A percentile compares a stretch with the other conserved stretches of the same genome.
These are phyloP conservation scores for Sardina pilchardus DNA, from an alignment of 2,113 vertebrate species.

Conservation along the genomic window DNA sequence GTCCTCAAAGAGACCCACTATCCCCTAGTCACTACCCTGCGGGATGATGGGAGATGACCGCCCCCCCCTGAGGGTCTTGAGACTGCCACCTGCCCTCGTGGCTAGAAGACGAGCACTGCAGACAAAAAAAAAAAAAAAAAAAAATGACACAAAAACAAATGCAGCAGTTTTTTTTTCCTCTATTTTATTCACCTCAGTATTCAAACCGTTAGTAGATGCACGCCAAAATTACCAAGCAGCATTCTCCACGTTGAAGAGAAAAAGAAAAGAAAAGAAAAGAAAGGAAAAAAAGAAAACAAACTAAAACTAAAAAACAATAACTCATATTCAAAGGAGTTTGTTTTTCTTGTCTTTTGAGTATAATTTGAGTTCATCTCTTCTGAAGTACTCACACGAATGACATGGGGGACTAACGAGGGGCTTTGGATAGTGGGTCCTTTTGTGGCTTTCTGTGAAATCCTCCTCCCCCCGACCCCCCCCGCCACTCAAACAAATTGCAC, in stretches of 20 bases:
- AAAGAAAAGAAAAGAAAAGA: conserved; percentile 56
- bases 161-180: conserved; percentile 70
- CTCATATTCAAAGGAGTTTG: conserved; percentile 39
- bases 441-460: conserved; percentile 91
- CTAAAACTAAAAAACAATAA: not conserved
- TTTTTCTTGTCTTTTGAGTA: conserved; percentile 26
- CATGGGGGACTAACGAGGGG: conserved; percentile 44
- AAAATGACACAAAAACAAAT: conserved; percentile 21
- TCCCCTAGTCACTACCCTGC: conserved; percentile 92
- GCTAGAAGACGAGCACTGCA: conserved; percentile 89
- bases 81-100: conserved; percentile 91
- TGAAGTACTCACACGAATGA: conserved; percentile 26
- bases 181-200: conserved; percentile 74
- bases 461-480: conserved; percentile 49
- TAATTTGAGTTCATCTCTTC: conserved; percentile 37
- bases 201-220: conserved; percentile 77
- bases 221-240: conserved; percentile 71
- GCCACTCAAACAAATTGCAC: conserved; percentile 45
- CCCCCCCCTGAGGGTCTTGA: conserved; percentile 85
- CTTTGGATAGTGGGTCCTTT: conserved; percentile 99
- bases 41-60: conserved; percentile 95
- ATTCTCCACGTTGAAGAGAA: conserved; percentile 50
- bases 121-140: conserved; percentile 42
- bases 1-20: conserved; percentile 99
- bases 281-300: conserved; percentile 64